phyloP scores from a whole-genome alignment of 2,797 vertebrate species.

The Alfaro cultratus region DNA sequence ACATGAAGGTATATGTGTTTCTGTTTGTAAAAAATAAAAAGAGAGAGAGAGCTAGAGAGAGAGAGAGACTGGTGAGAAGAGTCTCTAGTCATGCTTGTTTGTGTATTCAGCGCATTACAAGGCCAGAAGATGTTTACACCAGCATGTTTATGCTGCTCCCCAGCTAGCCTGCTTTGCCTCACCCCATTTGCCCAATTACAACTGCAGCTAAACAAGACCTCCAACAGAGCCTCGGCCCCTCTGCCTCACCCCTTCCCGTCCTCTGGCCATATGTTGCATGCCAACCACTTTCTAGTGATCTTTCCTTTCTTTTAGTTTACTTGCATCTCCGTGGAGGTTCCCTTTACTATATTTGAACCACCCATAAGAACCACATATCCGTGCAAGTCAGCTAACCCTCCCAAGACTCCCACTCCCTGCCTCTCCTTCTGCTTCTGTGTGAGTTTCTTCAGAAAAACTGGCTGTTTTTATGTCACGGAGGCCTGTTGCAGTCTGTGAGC shows the following conservation, averaged over 20 bases:
- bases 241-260: constrained; percentile 31
- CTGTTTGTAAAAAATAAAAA: constrained; percentile 1
- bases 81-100: constrained; percentile 71
- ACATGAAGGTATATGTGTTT: constrained; percentile 61
- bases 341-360: constrained; percentile 24
- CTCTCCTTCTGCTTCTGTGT: constrained; percentile 44
- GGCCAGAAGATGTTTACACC: constrained; percentile 88
- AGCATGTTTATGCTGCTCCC: constrained; percentile 85
- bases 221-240: constrained; percentile 78
- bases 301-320: not conserved
- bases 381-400: constrained; percentile 59
- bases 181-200: constrained; percentile 64
- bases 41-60: not conserved
- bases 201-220: constrained; percentile 86
- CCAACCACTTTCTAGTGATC: not conserved
- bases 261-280: constrained; percentile 6
- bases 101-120: constrained; percentile 86
- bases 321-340: constrained; percentile 18
- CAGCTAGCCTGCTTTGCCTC: constrained; percentile 75
- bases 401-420: constrained; percentile 25
- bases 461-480: constrained; percentile 78
- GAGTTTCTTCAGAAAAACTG: constrained; percentile 65
- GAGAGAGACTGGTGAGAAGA: constrained; percentile 42
- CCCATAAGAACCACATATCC: constrained; percentile 45
- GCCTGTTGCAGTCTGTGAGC: constrained; percentile 75